Base-by-base conservation (phyloP, 1,140 invertebrate genomes). In the Drosophila ananassae region DNA sequence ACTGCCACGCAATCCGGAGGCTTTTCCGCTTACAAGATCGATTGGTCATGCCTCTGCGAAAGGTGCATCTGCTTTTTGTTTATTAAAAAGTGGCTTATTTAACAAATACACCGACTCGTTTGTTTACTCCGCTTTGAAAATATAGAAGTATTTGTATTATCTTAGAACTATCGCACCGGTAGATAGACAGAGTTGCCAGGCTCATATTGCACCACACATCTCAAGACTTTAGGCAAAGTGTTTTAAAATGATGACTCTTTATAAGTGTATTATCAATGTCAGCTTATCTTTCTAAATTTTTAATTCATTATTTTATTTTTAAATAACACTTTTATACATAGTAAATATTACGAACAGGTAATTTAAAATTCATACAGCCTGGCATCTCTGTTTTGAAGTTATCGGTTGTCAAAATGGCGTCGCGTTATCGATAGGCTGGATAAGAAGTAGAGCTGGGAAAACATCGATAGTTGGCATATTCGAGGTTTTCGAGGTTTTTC, bases 1-100 rank as follows among this genome's bases (percentile, higher is more conserved):
- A 76, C 17, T 84, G 64, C 57, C 61, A 79, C 64, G 80, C 61
- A 60, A 44, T 59, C 37, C 48, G 21, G 32, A 32, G 67, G 28
- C 7, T 25, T 48, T 30, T 47, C 13, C 9, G 22, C 24, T 53
- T 37, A 25, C 17, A 22, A 39, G 24, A 30, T 28, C 13, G 44
- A 21, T 55, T 52, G 47, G 58, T 30, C 71, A 73, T 73, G 71
- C 58, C 69, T 48, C 51, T 39, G 13, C 17, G 17, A 10, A 12
- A 34, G 34, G 22, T 41, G 37, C 51, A 54, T 62, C 44, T 53
- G 47, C 21, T 25, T 24, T 30, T 22, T 21, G 13, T 50, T 17
- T 2, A 30, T n/a, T 46, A 4, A 25, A 3, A n/a, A 21, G 9
- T 24, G 21, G 21, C 3, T 13, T 12, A 0, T 1, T 10, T 25